phyloP scores from a whole-genome alignment of 53 echinoderm and acorn worm genomes.

The Patiria pectinifera region DNA sequence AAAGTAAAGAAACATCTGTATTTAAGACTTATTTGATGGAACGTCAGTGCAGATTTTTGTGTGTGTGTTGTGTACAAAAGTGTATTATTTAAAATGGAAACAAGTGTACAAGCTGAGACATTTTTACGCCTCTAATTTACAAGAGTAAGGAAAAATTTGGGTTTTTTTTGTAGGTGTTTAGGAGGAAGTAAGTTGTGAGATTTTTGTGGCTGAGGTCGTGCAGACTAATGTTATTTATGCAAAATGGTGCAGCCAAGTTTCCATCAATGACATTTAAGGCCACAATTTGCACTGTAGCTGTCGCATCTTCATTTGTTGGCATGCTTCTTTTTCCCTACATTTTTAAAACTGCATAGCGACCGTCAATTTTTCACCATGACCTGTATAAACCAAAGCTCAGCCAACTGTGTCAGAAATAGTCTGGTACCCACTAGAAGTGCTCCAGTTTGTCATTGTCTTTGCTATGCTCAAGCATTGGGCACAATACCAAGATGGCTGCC shows the following conservation, averaged over 20 bases:
- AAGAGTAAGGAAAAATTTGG: not conserved
- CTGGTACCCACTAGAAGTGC: not conserved
- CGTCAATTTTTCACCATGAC: not conserved
- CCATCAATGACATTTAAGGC: not conserved
- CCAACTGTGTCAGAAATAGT: not conserved
- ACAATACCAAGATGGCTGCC: conserved; percentile 12
- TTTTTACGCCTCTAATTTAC: not conserved
- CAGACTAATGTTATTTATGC: not conserved
- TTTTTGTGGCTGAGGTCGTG: not conserved
- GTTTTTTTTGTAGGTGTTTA: not conserved
- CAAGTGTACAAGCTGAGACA: conserved; percentile 12
- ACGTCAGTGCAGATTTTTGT: conserved; percentile 28
- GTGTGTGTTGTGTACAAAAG: conserved; percentile 58
- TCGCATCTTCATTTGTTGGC: not conserved
- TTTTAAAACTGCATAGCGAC: not conserved
- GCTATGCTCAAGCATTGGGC: not conserved
- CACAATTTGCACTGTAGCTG: not conserved
- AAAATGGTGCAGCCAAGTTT: not conserved
- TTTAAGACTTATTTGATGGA: conserved; percentile 23
- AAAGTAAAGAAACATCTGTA: conserved; percentile 27
- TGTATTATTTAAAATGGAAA: conserved; percentile 53
- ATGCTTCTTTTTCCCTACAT: too few relatives aligned
- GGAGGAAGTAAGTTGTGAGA: not conserved
- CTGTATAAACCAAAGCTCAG: not conserved
- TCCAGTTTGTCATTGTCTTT: not conserved